Conservation (phyloP, 2,113 vertebrate species). For the Tragelaphus buxtoni region DNA sequence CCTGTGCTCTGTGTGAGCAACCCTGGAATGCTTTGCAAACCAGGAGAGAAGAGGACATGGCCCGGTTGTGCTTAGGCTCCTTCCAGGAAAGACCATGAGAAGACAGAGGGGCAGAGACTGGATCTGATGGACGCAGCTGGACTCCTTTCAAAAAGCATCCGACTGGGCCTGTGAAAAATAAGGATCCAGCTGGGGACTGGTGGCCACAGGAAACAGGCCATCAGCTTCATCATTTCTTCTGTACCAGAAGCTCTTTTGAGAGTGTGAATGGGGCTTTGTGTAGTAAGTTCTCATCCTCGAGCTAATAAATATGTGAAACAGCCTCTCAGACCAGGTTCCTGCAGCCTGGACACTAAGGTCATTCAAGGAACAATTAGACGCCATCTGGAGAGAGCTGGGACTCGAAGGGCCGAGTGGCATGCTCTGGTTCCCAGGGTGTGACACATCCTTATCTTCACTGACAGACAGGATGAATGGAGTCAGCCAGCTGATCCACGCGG, state of each 20-base stretch:
- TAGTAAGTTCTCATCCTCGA: conserved; percentile 34
- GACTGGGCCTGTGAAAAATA: conserved; percentile 52
- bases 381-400: conserved; percentile 71
- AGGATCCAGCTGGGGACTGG: not conserved
- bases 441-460: conserved; percentile 61
- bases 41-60: not conserved
- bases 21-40: not conserved
- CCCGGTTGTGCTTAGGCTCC: not conserved
- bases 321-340: conserved; percentile 70
- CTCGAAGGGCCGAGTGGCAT: conserved; percentile 44
- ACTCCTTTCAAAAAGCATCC: not conserved
- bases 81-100: not conserved
- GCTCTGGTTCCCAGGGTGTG: conserved; percentile 61
- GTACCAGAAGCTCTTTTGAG: conserved; percentile 68
- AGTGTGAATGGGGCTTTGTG: conserved; percentile 72
- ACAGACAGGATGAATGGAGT: not conserved
- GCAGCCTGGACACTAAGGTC: conserved; percentile 69
- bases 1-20: not conserved
- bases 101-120: not conserved
- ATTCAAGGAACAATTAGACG: conserved; percentile 73
- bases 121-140: not conserved
- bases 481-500: not conserved
- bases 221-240: conserved; percentile 29
- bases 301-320: conserved; percentile 70
- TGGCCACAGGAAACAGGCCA: conserved; percentile 60